phyloP scores from a whole-genome alignment of 2,113 vertebrate genomes.

The Siniperca chuatsi region DNA sequence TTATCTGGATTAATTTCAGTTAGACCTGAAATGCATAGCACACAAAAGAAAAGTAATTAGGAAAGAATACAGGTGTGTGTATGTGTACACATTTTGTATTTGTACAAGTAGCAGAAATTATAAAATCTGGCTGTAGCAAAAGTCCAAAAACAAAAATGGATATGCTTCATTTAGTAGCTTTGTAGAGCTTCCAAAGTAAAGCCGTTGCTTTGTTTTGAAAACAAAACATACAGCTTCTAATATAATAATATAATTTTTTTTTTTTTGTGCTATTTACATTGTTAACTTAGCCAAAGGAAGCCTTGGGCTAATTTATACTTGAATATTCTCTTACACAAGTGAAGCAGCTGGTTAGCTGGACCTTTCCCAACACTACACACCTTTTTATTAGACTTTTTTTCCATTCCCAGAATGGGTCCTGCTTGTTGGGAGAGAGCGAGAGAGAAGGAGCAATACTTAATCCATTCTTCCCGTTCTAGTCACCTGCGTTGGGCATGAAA shows the following conservation, averaged over 20 bases:
- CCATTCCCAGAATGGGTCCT: conserved; percentile 55
- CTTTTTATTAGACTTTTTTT: conserved; percentile 58
- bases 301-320: conserved; percentile 36
- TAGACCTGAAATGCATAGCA: conserved; percentile 6
- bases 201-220: conserved; percentile 10
- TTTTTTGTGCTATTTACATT: conserved; percentile 11
- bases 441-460: conserved; percentile 44
- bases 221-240: neutral
- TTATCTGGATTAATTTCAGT: conserved; percentile 45
- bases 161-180: neutral
- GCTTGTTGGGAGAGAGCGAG: conserved; percentile 49
- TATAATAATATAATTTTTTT: too few species aligned
- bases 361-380: conserved; percentile 43
- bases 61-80: neutral
- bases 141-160: neutral
- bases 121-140: neutral
- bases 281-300: conserved; percentile 11
- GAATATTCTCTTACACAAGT: conserved; percentile 42
- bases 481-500: conserved; percentile 74
- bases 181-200: neutral
- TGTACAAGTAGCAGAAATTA: neutral
- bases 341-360: conserved; percentile 69
- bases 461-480: conserved; percentile 71
- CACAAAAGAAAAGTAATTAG: neutral
- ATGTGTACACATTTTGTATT: neutral